Evolutionary conservation across 2,888 invertebrate species (phyloP).

Genomic region (Leptinotarsa juncta): DNA sequence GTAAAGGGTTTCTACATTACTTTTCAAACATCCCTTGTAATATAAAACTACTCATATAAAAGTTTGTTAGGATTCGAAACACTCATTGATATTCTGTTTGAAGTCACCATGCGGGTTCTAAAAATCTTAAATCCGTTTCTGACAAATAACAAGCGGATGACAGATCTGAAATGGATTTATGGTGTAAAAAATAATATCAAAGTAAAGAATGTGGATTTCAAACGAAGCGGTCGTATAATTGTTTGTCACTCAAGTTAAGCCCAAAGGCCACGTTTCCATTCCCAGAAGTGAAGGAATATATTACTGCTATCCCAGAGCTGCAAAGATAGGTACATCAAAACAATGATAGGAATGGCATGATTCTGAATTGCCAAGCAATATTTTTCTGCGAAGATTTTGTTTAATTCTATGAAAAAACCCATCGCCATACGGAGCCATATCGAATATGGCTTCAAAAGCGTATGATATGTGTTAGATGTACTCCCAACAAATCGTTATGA

Average conservation of each 20-base stretch:
- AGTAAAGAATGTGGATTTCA: neutral
- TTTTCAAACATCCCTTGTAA: neutral
- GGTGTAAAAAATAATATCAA: neutral
- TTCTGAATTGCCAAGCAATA: neutral
- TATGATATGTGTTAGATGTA: no score
- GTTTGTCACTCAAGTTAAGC: conserved; percentile 10
- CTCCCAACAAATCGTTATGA: no score
- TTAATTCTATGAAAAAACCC: no score
- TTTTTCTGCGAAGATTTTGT: neutral
- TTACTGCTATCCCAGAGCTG: neutral
- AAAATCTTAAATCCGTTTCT: neutral
- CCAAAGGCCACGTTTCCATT: neutral
- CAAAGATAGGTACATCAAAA: neutral
- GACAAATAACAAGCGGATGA: neutral
- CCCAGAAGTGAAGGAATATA: neutral
- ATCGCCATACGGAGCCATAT: no score
- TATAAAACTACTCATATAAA: neutral
- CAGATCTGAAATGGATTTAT: conserved; percentile 6
- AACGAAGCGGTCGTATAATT: conserved; percentile 6
- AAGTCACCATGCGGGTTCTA: neutral
- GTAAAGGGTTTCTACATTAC: no score
- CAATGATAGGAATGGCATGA: neutral
- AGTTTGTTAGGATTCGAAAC: neutral
- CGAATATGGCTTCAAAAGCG: no score
- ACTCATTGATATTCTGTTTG: neutral